Conservation (phyloP, 2,888 invertebrate genomes). For the Achlya flavicornis region DNA sequence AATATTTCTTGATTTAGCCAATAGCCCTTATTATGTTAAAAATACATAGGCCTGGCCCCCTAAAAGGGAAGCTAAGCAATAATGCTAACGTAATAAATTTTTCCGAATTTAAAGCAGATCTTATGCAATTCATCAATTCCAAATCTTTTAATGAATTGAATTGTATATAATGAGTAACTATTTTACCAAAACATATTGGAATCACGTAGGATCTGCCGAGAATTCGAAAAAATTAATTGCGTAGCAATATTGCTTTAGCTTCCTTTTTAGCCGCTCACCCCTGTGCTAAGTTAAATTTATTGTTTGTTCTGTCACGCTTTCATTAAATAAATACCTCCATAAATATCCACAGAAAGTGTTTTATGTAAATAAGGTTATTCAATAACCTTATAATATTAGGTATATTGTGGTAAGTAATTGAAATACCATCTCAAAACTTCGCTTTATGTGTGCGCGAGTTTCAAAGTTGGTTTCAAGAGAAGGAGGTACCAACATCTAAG, state of each 20-base stretch:
- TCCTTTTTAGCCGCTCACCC: too few relatives aligned
- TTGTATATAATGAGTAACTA: too few relatives aligned
- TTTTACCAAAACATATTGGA: too few relatives aligned
- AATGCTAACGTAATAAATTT: too few relatives aligned
- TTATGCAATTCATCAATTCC: too few relatives aligned
- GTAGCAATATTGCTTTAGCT: too few relatives aligned
- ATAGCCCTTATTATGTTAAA: conserved; percentile 45
- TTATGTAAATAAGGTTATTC: neutral
- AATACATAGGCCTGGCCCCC: conserved; percentile 44
- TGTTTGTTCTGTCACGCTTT: conserved; percentile 41
- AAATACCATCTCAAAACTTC: neutral
- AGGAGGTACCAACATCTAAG: conserved; percentile 5
- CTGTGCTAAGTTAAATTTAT: conserved; percentile 57
- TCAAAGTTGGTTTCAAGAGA: conserved; percentile 9
- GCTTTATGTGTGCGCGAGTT: neutral
- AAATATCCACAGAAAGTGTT: conserved; percentile 29
- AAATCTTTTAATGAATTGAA: too few relatives aligned
- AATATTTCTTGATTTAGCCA: conserved; percentile 44
- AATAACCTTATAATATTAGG: neutral
- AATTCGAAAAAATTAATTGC: too few relatives aligned
- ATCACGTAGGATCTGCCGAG: too few relatives aligned
- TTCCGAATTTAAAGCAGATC: too few relatives aligned
- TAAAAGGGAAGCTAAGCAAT: too few relatives aligned
- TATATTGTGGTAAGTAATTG: neutral
- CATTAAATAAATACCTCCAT: conserved; percentile 48